Conservation (phyloP, 2,797 vertebrate species). For the Syngnathus rostellatus region DNA sequence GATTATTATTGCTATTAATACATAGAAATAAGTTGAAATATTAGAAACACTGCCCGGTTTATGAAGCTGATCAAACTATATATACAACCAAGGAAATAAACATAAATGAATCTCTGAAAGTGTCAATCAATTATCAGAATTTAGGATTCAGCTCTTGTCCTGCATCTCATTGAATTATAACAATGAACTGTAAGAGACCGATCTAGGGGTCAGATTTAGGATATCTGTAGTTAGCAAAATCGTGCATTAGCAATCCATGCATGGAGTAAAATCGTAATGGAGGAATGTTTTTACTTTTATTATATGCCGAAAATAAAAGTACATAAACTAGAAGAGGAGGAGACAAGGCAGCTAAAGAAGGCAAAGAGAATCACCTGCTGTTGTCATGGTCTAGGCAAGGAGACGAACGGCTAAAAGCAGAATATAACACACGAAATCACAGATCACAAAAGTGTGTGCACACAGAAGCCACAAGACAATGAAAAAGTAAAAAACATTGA, state of each 20-base stretch:
- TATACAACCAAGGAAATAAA: background rate
- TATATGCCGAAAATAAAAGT: background rate
- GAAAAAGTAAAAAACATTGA: slow-evolving; percentile 33
- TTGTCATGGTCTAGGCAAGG: slow-evolving; percentile 98
- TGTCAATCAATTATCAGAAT: background rate
- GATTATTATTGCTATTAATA: background rate
- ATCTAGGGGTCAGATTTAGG: slow-evolving; percentile 7
- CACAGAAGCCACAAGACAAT: slow-evolving; percentile 28
- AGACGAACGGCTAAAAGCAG: slow-evolving; percentile 89
- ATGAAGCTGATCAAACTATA: background rate
- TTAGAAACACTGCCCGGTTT: background rate
- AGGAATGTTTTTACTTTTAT: background rate
- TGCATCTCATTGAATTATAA: background rate
- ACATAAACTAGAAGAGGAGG: background rate
- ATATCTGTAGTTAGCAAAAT: background rate
- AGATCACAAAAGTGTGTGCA: slow-evolving; percentile 57
- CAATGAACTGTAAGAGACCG: background rate
- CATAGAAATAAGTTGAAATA: background rate
- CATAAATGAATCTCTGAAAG: background rate
- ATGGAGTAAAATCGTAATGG: background rate
- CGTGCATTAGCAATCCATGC: slow-evolving; percentile 23
- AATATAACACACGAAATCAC: slow-evolving; percentile 67
- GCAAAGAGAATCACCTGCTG: slow-evolving; percentile 92
- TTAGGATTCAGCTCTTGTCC: background rate
- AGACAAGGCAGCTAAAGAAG: slow-evolving; percentile 33